These are phyloP conservation scores for Plusia festucae DNA, from an alignment of 2,888 invertebrate genomes.

Conservation along the genomic window DNA sequence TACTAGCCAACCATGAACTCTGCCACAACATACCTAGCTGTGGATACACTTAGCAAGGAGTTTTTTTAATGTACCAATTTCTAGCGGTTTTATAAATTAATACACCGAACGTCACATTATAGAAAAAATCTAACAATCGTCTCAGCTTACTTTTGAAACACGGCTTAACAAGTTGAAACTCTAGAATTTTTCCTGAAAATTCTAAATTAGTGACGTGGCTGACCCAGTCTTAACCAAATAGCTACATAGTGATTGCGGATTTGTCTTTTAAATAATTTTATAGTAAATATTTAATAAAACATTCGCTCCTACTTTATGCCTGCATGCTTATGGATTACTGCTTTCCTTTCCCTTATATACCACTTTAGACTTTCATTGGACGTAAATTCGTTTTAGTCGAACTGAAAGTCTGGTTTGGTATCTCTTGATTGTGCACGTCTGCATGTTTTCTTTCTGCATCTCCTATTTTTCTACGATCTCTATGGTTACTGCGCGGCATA, in stretches of 20 bases:
- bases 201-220: conserved; percentile 56
- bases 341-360: conserved; percentile 73
- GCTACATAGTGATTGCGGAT: conserved; percentile 59
- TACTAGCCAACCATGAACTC: conserved; percentile 33
- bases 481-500: conserved; percentile 90
- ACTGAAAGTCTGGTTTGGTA: conserved; percentile 75
- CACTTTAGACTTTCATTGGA: conserved; percentile 74
- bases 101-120: conserved; percentile 46
- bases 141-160: conserved; percentile 50
- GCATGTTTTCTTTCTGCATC: conserved; percentile 87
- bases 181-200: conserved; percentile 51
- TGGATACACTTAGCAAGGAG: conserved; percentile 38
- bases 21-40: conserved; percentile 30
- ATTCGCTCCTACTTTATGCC: conserved; percentile 87
- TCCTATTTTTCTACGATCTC: conserved; percentile 88
- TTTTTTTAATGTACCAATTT: conserved; percentile 21
- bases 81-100: conserved; percentile 45
- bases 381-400: conserved; percentile 48
- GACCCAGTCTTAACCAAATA: conserved; percentile 62
- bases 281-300: conserved; percentile 59
- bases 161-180: conserved; percentile 51
- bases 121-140: conserved; percentile 37
- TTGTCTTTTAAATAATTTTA: conserved; percentile 53
- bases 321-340: conserved; percentile 81
- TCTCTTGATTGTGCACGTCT: conserved; percentile 77